Conservation (phyloP, 2,797 vertebrate species). For the Apodemus agrarius region DNA sequence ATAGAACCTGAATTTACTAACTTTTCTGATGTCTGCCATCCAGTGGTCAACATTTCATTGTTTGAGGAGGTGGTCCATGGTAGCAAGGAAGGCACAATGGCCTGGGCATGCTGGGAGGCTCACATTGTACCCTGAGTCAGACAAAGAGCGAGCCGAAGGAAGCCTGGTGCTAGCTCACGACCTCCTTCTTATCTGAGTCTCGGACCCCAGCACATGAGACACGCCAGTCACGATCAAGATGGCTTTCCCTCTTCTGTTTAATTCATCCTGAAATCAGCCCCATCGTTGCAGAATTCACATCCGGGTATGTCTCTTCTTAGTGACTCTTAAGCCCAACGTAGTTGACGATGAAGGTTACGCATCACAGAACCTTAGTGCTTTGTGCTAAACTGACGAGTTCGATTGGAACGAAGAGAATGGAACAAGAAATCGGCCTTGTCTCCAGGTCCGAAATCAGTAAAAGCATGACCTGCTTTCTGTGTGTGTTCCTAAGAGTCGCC, state of each 20-base stretch:
- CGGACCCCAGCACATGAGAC: too few species aligned
- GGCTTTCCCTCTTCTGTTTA: not conserved
- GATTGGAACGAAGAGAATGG: not conserved
- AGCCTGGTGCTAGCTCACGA: not conserved
- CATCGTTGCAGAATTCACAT: not conserved
- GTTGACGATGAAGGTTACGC: not conserved
- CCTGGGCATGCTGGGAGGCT: not conserved
- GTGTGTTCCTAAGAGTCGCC: not conserved
- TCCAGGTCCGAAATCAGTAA: slow-evolving; percentile 5
- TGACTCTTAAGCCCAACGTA: not conserved
- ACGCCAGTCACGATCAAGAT: not conserved
- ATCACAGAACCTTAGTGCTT: not conserved
- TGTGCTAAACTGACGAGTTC: not conserved
- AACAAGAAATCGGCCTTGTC: not conserved
- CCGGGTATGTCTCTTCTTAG: not conserved
- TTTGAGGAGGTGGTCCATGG: not conserved
- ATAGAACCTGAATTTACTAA: not conserved
- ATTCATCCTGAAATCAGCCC: not conserved
- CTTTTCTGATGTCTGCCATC: not conserved
- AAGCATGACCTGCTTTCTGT: not conserved
- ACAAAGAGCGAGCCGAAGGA: not conserved
- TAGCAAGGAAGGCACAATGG: not conserved
- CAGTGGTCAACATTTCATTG: not conserved
- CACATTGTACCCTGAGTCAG: not conserved
- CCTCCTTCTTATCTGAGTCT: not conserved